Evolutionary conservation across 2,888 invertebrate species (phyloP).

Genomic region (Ornithoptera alexandrae): DNA sequence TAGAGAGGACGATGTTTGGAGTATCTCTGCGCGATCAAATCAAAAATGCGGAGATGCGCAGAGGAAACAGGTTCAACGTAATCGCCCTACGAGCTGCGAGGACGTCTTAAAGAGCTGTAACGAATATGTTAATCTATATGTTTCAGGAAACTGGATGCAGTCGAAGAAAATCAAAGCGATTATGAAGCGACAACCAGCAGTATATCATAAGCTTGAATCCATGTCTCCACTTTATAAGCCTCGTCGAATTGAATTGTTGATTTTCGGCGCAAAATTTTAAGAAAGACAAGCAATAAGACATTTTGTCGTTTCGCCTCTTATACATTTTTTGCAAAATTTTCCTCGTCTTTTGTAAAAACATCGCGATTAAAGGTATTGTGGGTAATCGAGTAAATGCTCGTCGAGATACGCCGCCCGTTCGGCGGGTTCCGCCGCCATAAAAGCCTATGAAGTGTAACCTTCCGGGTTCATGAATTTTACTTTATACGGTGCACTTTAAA

Average conservation of each 20-base stretch:
- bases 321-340: constrained; percentile 9
- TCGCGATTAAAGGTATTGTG: constrained; percentile 33
- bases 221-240: constrained; percentile 64
- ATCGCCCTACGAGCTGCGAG: no score
- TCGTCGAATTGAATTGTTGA: constrained; percentile 67
- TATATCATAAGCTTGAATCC: constrained; percentile 50
- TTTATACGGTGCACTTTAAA: neutral
- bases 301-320: constrained; percentile 45
- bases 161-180: neutral
- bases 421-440: constrained; percentile 13
- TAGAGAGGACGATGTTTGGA: no score
- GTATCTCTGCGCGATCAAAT: no score
- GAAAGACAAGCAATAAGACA: constrained; percentile 54
- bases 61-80: no score
- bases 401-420: constrained; percentile 13
- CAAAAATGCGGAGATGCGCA: no score
- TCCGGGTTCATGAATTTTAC: constrained; percentile 15
- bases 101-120: no score
- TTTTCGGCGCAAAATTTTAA: constrained; percentile 62
- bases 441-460: constrained; percentile 27
- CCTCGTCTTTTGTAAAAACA: constrained; percentile 8
- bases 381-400: constrained; percentile 26
- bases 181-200: constrained; percentile 25
- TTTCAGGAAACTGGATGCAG: no score
- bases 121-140: no score